Percentiles rank a stretch among this genome's conserved stretches.
These are phyloP conservation scores for Nyctalus aviator DNA, from an alignment of 2,797 vertebrate genomes.

Conservation along the genomic window DNA sequence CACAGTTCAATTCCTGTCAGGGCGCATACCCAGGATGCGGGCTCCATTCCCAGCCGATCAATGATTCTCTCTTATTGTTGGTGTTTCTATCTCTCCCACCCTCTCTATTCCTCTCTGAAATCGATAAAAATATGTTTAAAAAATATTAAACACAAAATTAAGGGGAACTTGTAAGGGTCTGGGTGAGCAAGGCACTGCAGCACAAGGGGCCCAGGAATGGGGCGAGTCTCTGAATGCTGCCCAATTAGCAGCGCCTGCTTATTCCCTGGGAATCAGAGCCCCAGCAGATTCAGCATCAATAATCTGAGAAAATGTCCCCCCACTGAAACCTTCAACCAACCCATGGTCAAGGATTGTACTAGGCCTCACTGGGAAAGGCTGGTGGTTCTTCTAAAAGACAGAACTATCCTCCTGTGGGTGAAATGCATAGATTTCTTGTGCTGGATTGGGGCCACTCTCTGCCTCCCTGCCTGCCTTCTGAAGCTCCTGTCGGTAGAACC, in stretches of 20 bases:
- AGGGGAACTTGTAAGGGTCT: neutral
- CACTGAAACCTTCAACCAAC: neutral
- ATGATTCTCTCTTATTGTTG: too few species aligned
- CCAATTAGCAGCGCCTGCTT: neutral
- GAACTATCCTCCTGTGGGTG: neutral
- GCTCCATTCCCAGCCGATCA: too few species aligned
- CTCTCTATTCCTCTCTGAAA: too few species aligned
- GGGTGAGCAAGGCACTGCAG: neutral
- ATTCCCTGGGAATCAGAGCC: neutral
- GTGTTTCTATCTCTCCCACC: too few species aligned
- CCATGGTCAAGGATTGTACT: neutral
- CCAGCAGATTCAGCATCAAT: neutral
- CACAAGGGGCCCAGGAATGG: neutral
- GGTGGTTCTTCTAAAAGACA: neutral
- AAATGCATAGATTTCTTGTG: neutral
- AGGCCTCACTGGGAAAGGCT: neutral
- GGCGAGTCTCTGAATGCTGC: neutral
- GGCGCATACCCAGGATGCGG: too few species aligned
- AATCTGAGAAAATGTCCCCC: neutral
- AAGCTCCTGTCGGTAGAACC: neutral
- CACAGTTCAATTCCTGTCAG: too few species aligned
- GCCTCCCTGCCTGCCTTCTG: neutral
- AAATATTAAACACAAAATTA: neutral
- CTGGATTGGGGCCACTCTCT: neutral
- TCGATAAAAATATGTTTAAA: too few species aligned